Evolutionary conservation across 2,888 invertebrate genomes (phyloP), one percentile per base, ranked within the genome.

Genomic region (Stomorhina lunata): DNA sequence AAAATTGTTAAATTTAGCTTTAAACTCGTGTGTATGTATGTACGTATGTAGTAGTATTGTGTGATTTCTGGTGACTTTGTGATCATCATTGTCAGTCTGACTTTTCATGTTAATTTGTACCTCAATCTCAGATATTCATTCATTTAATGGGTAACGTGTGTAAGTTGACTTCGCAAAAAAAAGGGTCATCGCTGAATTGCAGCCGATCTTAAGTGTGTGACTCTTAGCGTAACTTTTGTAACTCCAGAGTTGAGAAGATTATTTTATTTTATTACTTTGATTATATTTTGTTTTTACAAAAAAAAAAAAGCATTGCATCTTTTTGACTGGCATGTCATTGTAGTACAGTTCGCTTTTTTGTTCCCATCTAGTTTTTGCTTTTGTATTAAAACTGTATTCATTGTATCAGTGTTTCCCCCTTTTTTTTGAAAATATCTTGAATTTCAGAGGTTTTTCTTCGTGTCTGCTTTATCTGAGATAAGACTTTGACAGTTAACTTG

Each of bases 401-500:
- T 50, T 50, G 32, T 61, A 27, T 40, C 40, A 43, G 68, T n/a
- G n/a, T n/a, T n/a, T 73, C 78, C 59, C 45, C 71, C n/a, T n/a
- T 43, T 72, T 57, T 66, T 81, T 45, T 63, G 53, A 37, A 77
- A 72, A 77, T n/a, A n/a, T 72, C 57, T 55, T 37, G 20, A 12
- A 55, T 63, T 71, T 43, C 5, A 43, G 20, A 12, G n/a, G 53
- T 53, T 27, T 29, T 37, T 37, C 29, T 53, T 27, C 29, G 17
- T 63, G 4, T 20, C 50, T 34, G 2, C 32, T 53, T 43, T 66
- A 79, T 82, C 69, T 69, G 1, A 75, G 79, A 82, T 82, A 66
- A 69, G 59, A 79, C 63, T 75, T 75, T 79, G 81, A 82, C 81
- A 82, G 81, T 75, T 79, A 82, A 75, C 75, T 79, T 78, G 75